Percentiles rank a stretch among this genome's conserved stretches.
These are phyloP conservation scores for Oscheius sp. DNA, from an alignment of 2,888 invertebrate genomes.

Conservation along the genomic window DNA sequence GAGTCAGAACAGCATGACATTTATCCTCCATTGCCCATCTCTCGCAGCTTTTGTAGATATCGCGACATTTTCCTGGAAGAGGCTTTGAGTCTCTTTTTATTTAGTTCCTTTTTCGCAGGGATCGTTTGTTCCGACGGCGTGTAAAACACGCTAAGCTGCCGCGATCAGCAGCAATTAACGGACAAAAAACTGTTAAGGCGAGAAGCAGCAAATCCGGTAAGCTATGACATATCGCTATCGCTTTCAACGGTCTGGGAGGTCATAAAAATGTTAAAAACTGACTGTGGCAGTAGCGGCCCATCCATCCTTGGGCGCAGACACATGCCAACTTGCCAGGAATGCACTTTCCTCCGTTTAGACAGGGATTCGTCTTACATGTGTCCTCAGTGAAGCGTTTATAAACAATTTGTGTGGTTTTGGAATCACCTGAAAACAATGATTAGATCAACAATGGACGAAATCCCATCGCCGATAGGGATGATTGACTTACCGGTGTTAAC, in stretches of 20 bases:
- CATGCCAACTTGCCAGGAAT: conserved; percentile 66
- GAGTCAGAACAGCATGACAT: conserved; percentile 64
- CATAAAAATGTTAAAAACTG: conserved; percentile 34
- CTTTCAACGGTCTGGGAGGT: not conserved
- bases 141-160: conserved; percentile 16
- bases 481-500: conserved; percentile 19
- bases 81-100: not conserved
- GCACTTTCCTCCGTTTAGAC: conserved; percentile 66
- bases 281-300: conserved; percentile 70
- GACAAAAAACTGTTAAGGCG: conserved; percentile 23
- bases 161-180: conserved; percentile 22
- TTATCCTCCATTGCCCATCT: conserved; percentile 70
- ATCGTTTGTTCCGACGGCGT: not conserved
- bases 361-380: conserved; percentile 60
- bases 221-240: not conserved
- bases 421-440: conserved; percentile 31
- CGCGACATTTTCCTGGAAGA: conserved; percentile 68
- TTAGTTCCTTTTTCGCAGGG: not conserved
- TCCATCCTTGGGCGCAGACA: conserved; percentile 66
- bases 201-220: conserved; percentile 17
- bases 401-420: conserved; percentile 47
- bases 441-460: not conserved
- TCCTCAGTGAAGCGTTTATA: conserved; percentile 48
- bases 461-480: too few species aligned
- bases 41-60: conserved; percentile 70